Conservation (phyloP, 2,888 invertebrate species). For the Nipponacmea schrenckii region DNA sequence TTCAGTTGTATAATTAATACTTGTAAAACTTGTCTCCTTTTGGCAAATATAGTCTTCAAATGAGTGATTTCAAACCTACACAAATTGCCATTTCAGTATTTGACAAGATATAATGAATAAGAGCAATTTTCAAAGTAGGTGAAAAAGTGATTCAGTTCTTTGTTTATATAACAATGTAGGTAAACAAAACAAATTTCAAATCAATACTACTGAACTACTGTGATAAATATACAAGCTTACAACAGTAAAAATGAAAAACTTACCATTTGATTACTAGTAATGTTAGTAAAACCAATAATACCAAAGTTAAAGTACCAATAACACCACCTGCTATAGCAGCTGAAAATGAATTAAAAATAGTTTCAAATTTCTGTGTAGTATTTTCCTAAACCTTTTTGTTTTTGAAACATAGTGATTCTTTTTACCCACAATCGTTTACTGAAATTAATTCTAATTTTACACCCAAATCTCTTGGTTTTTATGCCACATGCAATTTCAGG, state of each 20-base stretch:
- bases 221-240: background rate
- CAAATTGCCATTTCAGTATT: too few relatives aligned
- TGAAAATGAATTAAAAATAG: conserved; percentile 29
- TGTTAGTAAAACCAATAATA: conserved; percentile 53
- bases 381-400: background rate
- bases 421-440: background rate
- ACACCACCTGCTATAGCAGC: conserved; percentile 63
- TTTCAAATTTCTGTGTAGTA: background rate
- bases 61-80: too few relatives aligned
- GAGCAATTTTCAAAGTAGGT: background rate
- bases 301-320: conserved; percentile 56
- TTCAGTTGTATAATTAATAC: too few relatives aligned
- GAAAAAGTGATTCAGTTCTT: background rate
- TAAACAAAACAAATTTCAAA: background rate
- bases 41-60: too few relatives aligned
- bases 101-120: too few relatives aligned
- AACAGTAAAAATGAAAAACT: conserved; percentile 14
- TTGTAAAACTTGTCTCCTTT: too few relatives aligned
- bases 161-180: background rate
- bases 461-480: too few relatives aligned
- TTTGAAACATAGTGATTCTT: background rate
- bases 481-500: too few relatives aligned
- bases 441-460: background rate
- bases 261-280: conserved; percentile 56
- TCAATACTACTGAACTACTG: background rate